A percentile compares a stretch with the other conserved stretches of the same genome.
These are phyloP conservation scores for Himantopus leucocephalus DNA, from an alignment of 2,113 vertebrate genomes.

Conservation along the genomic window DNA sequence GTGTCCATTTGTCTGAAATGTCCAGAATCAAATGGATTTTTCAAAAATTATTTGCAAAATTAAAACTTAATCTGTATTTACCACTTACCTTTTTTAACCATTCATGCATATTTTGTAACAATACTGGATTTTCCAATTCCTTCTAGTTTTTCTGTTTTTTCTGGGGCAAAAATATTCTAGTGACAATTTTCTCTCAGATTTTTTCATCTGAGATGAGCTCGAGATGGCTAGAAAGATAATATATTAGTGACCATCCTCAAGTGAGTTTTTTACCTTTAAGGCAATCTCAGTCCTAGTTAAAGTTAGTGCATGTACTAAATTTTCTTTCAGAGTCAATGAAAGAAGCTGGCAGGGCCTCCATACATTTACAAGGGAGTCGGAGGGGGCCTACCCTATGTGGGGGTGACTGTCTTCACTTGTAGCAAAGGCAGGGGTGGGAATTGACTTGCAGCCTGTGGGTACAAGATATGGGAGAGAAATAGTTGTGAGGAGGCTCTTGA, in stretches of 20 bases:
- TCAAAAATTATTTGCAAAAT: not conserved
- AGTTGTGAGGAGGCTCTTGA: not conserved
- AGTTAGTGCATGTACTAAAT: not conserved
- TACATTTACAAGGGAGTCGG: not conserved
- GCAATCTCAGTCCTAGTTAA: not conserved
- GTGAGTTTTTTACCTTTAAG: not conserved
- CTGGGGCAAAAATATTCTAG: not conserved
- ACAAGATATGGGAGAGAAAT: not conserved
- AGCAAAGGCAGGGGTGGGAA: not conserved
- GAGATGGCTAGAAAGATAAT: not conserved
- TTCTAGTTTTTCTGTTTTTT: not conserved
- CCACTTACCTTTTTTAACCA: not conserved
- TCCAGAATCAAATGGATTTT: not conserved
- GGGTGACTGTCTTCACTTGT: not conserved
- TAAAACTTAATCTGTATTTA: not conserved
- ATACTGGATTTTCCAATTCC: not conserved
- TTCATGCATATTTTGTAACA: not conserved
- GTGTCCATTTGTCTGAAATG: not conserved
- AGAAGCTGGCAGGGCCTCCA: not conserved
- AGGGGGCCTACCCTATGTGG: not conserved
- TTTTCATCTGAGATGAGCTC: not conserved
- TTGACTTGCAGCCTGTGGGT: not conserved
- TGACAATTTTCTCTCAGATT: not conserved
- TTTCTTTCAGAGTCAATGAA: not conserved
- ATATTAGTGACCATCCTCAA: not conserved